Evolutionary conservation across 2,888 invertebrate species (phyloP).

Genomic region (Oxytorus armatus): DNA sequence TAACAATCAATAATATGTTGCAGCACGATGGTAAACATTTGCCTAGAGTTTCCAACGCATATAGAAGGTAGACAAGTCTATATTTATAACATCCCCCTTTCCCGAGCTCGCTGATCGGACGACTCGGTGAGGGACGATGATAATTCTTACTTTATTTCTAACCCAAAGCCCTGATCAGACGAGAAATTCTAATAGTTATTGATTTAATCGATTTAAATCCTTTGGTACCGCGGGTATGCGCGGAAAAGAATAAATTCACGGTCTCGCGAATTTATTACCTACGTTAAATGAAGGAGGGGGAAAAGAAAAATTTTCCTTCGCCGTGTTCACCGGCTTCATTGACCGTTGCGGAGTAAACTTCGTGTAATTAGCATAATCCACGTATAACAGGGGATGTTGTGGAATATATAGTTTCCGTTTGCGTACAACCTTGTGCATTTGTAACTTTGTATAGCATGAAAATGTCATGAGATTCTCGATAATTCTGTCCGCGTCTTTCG

Average conservation of each 20-base stretch:
- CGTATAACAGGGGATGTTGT: slow-evolving; percentile 35
- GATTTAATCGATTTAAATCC: slow-evolving; percentile 54
- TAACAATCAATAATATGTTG: not conserved
- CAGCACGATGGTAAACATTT: not conserved
- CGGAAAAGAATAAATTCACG: slow-evolving; percentile 39
- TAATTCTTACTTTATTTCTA: slow-evolving; percentile 53
- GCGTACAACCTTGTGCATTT: not conserved
- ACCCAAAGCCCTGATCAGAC: slow-evolving; percentile 15
- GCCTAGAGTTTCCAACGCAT: slow-evolving; percentile 22
- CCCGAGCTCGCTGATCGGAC: slow-evolving; percentile 10
- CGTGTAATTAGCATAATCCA: slow-evolving; percentile 50
- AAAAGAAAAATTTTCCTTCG: slow-evolving; percentile 16
- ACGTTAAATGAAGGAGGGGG: slow-evolving; percentile 1
- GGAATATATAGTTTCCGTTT: slow-evolving; percentile 13
- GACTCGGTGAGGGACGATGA: slow-evolving; percentile 21
- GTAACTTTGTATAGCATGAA: slow-evolving; percentile 17
- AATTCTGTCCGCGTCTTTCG: slow-evolving; percentile 31
- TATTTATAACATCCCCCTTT: slow-evolving; percentile 49
- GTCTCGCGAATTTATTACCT: slow-evolving; percentile 14
- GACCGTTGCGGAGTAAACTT: slow-evolving; percentile 10
- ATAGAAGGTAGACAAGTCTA: slow-evolving; percentile 45
- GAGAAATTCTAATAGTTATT: slow-evolving; percentile 14
- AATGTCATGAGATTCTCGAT: slow-evolving; percentile 41
- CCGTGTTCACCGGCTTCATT: slow-evolving; percentile 19
- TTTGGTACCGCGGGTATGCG: slow-evolving; percentile 49